phyloP scores from a whole-genome alignment of 1,140 invertebrate species.

The Pseudoatta argentina region DNA sequence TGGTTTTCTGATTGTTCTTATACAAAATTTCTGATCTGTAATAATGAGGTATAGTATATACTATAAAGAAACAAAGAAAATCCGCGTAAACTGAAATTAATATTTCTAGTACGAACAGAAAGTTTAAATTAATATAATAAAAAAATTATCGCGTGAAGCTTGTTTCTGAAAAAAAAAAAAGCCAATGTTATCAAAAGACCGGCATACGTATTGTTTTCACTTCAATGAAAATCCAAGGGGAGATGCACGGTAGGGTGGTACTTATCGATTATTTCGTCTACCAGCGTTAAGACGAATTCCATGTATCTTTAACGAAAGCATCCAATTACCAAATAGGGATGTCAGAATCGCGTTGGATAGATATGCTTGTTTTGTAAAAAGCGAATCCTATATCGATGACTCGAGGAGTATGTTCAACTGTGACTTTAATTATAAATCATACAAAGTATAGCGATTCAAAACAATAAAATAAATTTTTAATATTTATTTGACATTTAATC shows the following conservation, averaged over 20 bases:
- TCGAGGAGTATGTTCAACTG: not conserved
- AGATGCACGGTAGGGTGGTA: constrained; percentile 58
- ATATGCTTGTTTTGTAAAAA: constrained; percentile 12
- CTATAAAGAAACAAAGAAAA: not conserved
- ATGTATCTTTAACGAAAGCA: constrained; percentile 70
- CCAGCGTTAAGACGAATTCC: constrained; percentile 67
- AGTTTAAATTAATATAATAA: constrained; percentile 19
- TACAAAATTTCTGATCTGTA: not conserved
- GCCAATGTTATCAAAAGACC: constrained; percentile 44
- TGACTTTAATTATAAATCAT: not conserved
- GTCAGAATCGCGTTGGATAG: not conserved
- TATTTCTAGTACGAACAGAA: not conserved
- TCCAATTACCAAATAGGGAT: constrained; percentile 52
- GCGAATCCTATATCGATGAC: not conserved
- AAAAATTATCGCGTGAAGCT: constrained; percentile 25
- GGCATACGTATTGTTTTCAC: constrained; percentile 70
- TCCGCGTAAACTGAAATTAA: not conserved
- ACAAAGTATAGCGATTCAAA: not conserved
- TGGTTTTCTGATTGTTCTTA: not conserved
- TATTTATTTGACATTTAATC: not conserved
- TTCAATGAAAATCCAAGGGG: constrained; percentile 70
- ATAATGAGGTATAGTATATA: not conserved
- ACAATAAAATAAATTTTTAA: not conserved
- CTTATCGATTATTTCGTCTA: constrained; percentile 74
- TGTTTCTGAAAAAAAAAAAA: constrained; percentile 37